Evolutionary conservation across 1,140 invertebrate genomes (phyloP), one percentile per base, ranked within the genome.

Genomic region (Harpegnathos saltator): DNA sequence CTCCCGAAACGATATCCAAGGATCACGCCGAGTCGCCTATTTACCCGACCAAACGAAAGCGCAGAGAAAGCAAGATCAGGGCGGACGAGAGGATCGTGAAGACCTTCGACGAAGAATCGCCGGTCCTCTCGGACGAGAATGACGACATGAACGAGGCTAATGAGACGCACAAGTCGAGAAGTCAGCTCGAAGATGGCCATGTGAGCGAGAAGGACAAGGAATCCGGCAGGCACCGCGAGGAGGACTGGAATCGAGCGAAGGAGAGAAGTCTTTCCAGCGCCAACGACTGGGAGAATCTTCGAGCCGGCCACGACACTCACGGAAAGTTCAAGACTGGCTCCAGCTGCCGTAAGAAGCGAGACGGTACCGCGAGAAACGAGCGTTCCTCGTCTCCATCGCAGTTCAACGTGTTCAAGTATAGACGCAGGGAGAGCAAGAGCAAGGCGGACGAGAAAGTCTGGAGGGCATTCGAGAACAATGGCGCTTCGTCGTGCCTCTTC

Each of bases 361-460:
- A 81, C 1, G 4, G 17, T 3, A 78, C 62, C 3, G 22, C 48
- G 0, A 33, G 22, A 1, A 54, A 82, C 15, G 54, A 82, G 1
- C 38, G 44, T 59, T 71, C 71, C 14, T 69, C 24, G 0, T 69
- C 58, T 24, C 38, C 63, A 33, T 74, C 73, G 48, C 56, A 75
- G 9, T 56, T 29, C 63, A 59, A 68, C 11, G 63, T 88, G 0
- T 61, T 85, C 9, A 69, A 84, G 0, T 89, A 88, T 0, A 88
- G 91, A 29, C 92, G 91, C 56, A 87, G 94, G 1, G 90, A 92
- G 19, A 94, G 93, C 48, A 94, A 94, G 54, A 93, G 90, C 56
- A 90, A 91, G 1, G 93, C 93, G 0, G 92, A 92, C 26, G 93
- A 94, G 58, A 83, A 61, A 0, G 91, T 91, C 12, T 90, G 88